A percentile compares a stretch with the other conserved stretches of the same genome.
phyloP scores from a whole-genome alignment of 2,888 invertebrate genomes.

The Phortica okadai region DNA sequence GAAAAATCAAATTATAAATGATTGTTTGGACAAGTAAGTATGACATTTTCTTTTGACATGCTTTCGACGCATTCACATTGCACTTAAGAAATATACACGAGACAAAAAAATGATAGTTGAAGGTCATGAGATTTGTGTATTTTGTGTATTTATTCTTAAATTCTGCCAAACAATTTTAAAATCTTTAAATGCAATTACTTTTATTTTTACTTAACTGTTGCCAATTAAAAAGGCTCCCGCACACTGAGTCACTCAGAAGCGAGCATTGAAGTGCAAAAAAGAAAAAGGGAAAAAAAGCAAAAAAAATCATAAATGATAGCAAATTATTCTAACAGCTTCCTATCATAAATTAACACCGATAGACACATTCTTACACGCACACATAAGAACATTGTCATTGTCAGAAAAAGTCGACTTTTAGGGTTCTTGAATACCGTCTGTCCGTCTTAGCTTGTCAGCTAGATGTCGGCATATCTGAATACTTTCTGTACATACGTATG shows the following conservation, averaged over 20 bases:
- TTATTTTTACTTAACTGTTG: too few species aligned
- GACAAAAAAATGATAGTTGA: too few species aligned
- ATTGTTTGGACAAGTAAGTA: too few species aligned
- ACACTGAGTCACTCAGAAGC: too few species aligned
- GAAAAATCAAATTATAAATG: background rate
- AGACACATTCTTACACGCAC: conserved; percentile 1
- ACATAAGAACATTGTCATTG: background rate
- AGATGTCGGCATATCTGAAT: background rate
- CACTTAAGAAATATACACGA: too few species aligned
- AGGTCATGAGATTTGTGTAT: too few species aligned
- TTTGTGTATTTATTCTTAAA: too few species aligned
- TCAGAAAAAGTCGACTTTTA: background rate
- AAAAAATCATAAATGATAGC: background rate
- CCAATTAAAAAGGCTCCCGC: too few species aligned
- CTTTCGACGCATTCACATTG: background rate
- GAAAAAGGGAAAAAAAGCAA: background rate
- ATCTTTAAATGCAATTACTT: too few species aligned
- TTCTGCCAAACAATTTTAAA: too few species aligned
- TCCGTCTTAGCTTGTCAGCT: too few species aligned
- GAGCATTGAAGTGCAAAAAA: too few species aligned
- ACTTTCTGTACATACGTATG: background rate
- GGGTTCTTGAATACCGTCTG: background rate
- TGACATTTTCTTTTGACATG: background rate
- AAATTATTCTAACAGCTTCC: conserved; percentile 16
- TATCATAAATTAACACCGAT: conserved; percentile 1